phyloP scores from a whole-genome alignment of 2,888 invertebrate genomes.

The Tanypteryx hageni region DNA sequence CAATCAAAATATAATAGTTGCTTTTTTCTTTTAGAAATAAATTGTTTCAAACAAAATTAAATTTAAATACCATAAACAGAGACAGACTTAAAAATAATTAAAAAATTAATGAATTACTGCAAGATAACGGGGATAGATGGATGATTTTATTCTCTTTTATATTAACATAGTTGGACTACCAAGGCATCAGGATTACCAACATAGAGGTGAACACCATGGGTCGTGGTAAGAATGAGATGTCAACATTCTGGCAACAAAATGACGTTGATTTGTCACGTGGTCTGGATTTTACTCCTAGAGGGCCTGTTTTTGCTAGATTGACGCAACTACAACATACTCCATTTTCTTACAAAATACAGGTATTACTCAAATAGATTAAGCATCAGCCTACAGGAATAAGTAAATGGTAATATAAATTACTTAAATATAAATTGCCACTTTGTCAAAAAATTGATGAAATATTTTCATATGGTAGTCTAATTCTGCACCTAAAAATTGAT shows the following conservation, averaged over 20 bases:
- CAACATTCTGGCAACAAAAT: constrained; percentile 88
- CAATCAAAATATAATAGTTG: no score
- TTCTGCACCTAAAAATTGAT: neutral
- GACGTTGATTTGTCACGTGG: constrained; percentile 87
- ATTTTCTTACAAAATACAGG: constrained; percentile 80
- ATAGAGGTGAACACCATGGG: constrained; percentile 76
- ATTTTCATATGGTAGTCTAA: no score
- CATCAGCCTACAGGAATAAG: no score
- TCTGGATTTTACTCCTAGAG: constrained; percentile 88
- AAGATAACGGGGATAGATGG: no score
- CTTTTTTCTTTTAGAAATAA: no score
- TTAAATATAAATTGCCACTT: no score
- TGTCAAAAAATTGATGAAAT: no score
- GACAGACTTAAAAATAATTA: neutral
- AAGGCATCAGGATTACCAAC: constrained; percentile 80
- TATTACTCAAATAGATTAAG: constrained; percentile 68
- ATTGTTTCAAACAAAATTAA: constrained; percentile 34
- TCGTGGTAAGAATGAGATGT: constrained; percentile 76
- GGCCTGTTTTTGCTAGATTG: constrained; percentile 84
- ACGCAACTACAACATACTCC: constrained; percentile 87
- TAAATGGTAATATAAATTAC: no score
- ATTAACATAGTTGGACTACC: constrained; percentile 79
- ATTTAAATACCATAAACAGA: constrained; percentile 19
- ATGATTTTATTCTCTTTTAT: neutral
- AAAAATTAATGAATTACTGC: neutral